Percentiles rank a stretch among this genome's conserved stretches.
Evolutionary conservation across 1,140 invertebrate genomes (phyloP).

Genomic region (Zophobas atratus): DNA sequence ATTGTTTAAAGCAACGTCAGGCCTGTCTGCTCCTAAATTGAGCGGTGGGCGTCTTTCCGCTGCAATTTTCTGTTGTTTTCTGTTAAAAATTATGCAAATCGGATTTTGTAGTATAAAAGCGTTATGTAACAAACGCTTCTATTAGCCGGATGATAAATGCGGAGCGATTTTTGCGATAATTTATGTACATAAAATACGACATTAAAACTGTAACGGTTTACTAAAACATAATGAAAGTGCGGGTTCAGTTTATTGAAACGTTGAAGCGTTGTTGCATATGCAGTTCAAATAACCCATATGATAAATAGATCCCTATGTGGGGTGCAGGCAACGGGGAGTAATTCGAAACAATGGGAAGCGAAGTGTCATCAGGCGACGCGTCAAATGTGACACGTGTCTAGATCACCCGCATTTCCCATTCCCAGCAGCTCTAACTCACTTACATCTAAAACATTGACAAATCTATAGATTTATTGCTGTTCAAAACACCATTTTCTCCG

Average conservation of each 20-base stretch:
- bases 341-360: conserved; percentile 46
- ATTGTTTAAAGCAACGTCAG: conserved; percentile 39
- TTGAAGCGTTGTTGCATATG: conserved; percentile 36
- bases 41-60: conserved; percentile 29
- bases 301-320: conserved; percentile 35
- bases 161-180: conserved; percentile 31
- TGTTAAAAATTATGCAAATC: conserved; percentile 38
- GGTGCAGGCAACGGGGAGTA: conserved; percentile 26
- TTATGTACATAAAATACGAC: conserved; percentile 37
- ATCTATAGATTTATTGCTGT: conserved; percentile 46
- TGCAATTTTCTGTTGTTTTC: conserved; percentile 16
- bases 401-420: conserved; percentile 47
- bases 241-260: conserved; percentile 31
- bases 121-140: conserved; percentile 38
- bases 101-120: conserved; percentile 29
- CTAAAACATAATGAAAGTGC: conserved; percentile 38
- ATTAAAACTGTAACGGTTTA: conserved; percentile 39
- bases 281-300: conserved; percentile 40
- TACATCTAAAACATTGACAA: conserved; percentile 48
- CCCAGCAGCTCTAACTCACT: conserved; percentile 43
- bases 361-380: conserved; percentile 44
- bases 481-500: conserved; percentile 30
- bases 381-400: conserved; percentile 48
- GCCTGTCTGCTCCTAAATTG: conserved; percentile 32
- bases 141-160: conserved; percentile 35